Evolutionary conservation across 35 echinoderm and acorn worm genomes (phyloP), one percentile per base, ranked within the genome.

Genomic region (Amphiura filiformis): DNA sequence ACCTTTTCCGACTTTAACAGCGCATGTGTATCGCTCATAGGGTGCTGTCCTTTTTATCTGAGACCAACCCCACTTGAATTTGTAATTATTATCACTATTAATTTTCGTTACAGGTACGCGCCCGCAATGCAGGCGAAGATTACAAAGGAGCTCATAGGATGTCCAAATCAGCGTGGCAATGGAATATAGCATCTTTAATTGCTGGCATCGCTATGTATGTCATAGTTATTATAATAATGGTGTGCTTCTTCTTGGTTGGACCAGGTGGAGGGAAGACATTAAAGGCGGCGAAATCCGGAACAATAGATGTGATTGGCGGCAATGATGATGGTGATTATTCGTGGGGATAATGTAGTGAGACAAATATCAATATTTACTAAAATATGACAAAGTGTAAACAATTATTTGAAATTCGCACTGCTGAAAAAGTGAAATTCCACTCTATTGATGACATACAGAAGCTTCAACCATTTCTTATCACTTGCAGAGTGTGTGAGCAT

Each of bases 111-210:
- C 78, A 96, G 94, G 94, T 96, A 4, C 90, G 94, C 0, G 92
- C 82, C 57, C 86, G 86, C 28, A 84, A 87, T 28, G 33, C 57
- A 30, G 82, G 76, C 49, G 85, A 82, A 36, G 94, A 96, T 30
- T 87, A 78, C 42, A 34, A 39, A 0, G 90, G 90, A 39, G 94
- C 94, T 0, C 52, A 78, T 23, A 83, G 84, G 11, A 49, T 86
- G 0, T 96, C 94, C 0, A 47, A 77, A 31, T 85, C 90, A 1
- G 90, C 90, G 14, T 88, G 92, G 83, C 92, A 96, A 42, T 96
- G 94, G 94, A 91, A 90, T 1, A 32, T 83, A 12, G 90, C 94
- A n/a, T 90, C 90, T 56, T 81, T 96, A 31, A 82, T 96, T 32
- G 83, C 83, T 40, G 94, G 94, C 39, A 83, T 92, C 77, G 86